Evolutionary conservation across 2,888 invertebrate species (phyloP), one percentile per base, ranked within the genome.

Genomic region (Cataglyphis albicans): DNA sequence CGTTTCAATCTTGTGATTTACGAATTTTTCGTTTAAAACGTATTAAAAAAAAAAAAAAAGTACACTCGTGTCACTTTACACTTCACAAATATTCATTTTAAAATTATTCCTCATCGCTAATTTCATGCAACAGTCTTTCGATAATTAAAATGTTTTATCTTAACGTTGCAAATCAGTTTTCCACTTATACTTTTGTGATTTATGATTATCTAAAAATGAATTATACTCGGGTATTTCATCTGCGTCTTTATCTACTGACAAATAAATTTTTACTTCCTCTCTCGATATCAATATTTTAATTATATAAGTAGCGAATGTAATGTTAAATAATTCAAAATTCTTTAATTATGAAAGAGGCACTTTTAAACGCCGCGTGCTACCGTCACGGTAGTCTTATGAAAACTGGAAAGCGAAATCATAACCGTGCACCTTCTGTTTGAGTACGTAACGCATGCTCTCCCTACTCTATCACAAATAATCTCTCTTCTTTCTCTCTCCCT

Each of bases 391-490:
- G 88, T 81, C 87, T 88, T 90, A 89, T 90, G 90, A 91, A 93
- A 93, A 93, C 93, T 93, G 93, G 87, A 92, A 93, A 93, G 91
- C 90, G 87, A 89, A 89, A 88, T 87, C 88, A 86, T 89, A 86
- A 90, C 91, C 90, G 87, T 84, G 87, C 87, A 87, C 89, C 87
- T 84, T 86, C 89, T 85, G 76, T 88, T 84, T 85, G 70, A 72
- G 65, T 85, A 89, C 88, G 86, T 87, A 85, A 87, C 85, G 88
- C 90, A 86, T 89, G 81, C 87, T 61, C 86, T 89, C 90, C 90
- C 88, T 88, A 85, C 89, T 72, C 70, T 57, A 78, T 25, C 75
- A 29, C 78, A 59, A 80, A 72, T 82, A 78, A 57, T 21, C 21
- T 38, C 38, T 18, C 64, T 41, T 38, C 38, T 15, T 21, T 32